Evolutionary conservation across 1,140 invertebrate genomes (phyloP).

Genomic region (Achatina immaculata): DNA sequence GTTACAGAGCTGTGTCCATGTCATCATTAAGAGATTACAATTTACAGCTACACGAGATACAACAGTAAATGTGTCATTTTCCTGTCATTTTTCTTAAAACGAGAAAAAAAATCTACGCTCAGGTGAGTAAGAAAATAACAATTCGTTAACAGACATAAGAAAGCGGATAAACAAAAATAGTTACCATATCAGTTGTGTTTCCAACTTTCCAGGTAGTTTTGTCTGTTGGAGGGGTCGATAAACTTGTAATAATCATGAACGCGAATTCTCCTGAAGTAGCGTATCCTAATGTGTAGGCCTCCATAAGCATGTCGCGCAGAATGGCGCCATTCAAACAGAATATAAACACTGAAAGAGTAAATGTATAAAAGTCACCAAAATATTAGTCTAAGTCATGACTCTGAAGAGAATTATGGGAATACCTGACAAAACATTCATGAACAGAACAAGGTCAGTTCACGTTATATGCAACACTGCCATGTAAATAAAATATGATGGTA

Average conservation of each 20-base stretch:
- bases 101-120: too few relatives aligned
- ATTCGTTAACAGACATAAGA: too few relatives aligned
- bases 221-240: neutral
- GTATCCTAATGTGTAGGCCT: conserved; percentile 31
- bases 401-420: neutral
- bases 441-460: too few relatives aligned
- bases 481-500: too few relatives aligned
- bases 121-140: too few relatives aligned
- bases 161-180: neutral
- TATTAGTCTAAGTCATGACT: neutral
- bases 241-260: conserved; percentile 15
- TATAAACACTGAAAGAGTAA: conserved; percentile 33
- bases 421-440: too few relatives aligned
- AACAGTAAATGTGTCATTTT: too few relatives aligned
- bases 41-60: too few relatives aligned
- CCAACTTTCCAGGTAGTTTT: conserved; percentile 15
- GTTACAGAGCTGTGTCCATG: too few relatives aligned
- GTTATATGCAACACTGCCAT: too few relatives aligned
- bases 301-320: conserved; percentile 20
- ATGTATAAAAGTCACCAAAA: neutral
- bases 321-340: neutral
- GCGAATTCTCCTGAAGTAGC: conserved; percentile 36
- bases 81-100: too few relatives aligned
- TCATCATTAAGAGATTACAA: too few relatives aligned
- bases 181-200: conserved; percentile 9